A percentile compares a stretch with the other conserved stretches of the same genome.
phyloP scores from a whole-genome alignment of 2,888 invertebrate species.

The Sphinx pinastri region DNA sequence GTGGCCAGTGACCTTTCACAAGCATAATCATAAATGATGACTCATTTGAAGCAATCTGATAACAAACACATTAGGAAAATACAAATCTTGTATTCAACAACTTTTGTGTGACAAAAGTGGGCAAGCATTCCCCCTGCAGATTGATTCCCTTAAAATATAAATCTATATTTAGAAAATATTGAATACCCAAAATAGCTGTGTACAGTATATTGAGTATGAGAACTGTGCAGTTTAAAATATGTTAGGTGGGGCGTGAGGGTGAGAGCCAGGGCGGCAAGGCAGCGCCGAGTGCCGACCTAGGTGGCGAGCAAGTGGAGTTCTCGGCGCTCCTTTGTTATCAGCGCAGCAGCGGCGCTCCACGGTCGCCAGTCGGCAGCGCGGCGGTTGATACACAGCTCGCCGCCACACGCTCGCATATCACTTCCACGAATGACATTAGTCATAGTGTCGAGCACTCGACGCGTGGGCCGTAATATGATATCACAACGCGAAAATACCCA shows the following conservation, averaged over 20 bases:
- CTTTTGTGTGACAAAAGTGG: slow-evolving; percentile 52
- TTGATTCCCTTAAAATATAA: slow-evolving; percentile 70
- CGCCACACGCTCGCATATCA: slow-evolving; percentile 77
- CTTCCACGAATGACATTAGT: slow-evolving; percentile 83
- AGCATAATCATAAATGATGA: slow-evolving; percentile 77
- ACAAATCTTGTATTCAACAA: slow-evolving; percentile 42
- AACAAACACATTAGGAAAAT: slow-evolving; percentile 58
- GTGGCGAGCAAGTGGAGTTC: slow-evolving; percentile 47
- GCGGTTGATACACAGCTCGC: slow-evolving; percentile 68
- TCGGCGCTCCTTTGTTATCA: slow-evolving; percentile 81
- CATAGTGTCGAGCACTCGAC: slow-evolving; percentile 79
- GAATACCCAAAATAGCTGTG: slow-evolving; percentile 78
- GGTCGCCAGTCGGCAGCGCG: slow-evolving; percentile 81
- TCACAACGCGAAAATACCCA: slow-evolving; percentile 85
- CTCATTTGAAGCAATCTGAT: slow-evolving; percentile 69
- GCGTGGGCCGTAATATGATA: slow-evolving; percentile 85
- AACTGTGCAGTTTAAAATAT: slow-evolving; percentile 50
- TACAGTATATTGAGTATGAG: slow-evolving; percentile 60
- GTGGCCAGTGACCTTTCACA: slow-evolving; percentile 77
- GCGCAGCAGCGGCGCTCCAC: slow-evolving; percentile 58
- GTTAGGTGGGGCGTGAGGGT: slow-evolving; percentile 46
- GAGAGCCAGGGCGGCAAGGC: slow-evolving; percentile 40
- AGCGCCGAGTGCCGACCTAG: slow-evolving; percentile 36
- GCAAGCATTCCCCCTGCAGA: slow-evolving; percentile 68
- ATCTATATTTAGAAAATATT: slow-evolving; percentile 81